Percentiles rank a stretch among this genome's conserved stretches.
These are phyloP conservation scores for Microctonus brassicae DNA, from an alignment of 2,888 invertebrate genomes.

Conservation along the genomic window DNA sequence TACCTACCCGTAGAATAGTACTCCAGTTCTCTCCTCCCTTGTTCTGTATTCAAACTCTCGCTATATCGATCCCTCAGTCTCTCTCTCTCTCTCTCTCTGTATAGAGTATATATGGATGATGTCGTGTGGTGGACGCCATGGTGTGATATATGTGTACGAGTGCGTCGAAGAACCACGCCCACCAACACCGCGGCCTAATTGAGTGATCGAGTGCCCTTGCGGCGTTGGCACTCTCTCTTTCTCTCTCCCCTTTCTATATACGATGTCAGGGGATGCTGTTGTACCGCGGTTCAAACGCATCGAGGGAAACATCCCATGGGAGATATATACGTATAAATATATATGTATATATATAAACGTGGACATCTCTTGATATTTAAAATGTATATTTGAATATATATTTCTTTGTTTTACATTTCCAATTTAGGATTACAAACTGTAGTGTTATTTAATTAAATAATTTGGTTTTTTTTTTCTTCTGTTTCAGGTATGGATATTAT, in stretches of 20 bases:
- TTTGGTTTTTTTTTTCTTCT: conserved; percentile 38
- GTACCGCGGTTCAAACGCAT: conserved; percentile 21
- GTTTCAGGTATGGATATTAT: conserved; percentile 46
- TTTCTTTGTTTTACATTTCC: not conserved
- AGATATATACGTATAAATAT: too few relatives aligned
- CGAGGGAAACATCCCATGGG: conserved; percentile 11
- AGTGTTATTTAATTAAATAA: conserved; percentile 1
- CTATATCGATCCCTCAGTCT: not conserved
- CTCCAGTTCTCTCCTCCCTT: not conserved
- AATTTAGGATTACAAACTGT: not conserved
- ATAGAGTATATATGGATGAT: not conserved
- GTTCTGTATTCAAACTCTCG: not conserved
- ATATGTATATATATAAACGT: not conserved
- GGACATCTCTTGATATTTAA: not conserved
- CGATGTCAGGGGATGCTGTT: conserved; percentile 49
- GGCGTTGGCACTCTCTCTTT: conserved; percentile 58
- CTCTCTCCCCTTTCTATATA: conserved; percentile 2
- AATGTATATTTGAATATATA: not conserved
- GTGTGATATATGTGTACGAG: conserved; percentile 59
- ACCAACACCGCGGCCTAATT: conserved; percentile 65
- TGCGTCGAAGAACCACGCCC: conserved; percentile 60
- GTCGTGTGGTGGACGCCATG: conserved; percentile 28
- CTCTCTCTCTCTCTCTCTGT: not conserved
- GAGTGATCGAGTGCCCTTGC: conserved; percentile 64
- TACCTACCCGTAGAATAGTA: not conserved